Evolutionary conservation across 1,140 invertebrate species (phyloP).

Genomic region (Battus philenor): DNA sequence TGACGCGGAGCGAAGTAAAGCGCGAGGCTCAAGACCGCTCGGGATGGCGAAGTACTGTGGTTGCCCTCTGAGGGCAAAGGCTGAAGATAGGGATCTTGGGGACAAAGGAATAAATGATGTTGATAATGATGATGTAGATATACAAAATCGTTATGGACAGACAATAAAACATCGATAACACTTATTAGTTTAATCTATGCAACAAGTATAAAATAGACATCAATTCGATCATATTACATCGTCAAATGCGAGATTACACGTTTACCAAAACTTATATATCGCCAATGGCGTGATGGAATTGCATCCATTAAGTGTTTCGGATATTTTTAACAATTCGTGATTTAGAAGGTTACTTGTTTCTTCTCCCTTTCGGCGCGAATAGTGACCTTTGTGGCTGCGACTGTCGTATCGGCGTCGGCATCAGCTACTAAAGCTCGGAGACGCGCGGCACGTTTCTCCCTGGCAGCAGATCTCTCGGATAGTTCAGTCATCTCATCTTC

Average conservation of each 20-base stretch:
- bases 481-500: conserved; percentile 79
- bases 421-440: conserved; percentile 77
- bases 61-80: too few relatives aligned
- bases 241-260: conserved; percentile 58
- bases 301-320: too few relatives aligned
- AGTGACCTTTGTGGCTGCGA: conserved; percentile 49
- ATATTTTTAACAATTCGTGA: conserved; percentile 20
- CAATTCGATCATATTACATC: conserved; percentile 49
- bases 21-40: too few relatives aligned
- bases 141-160: conserved; percentile 31
- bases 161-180: conserved; percentile 55
- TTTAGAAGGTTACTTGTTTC: conserved; percentile 71
- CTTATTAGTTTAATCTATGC: conserved; percentile 57
- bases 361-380: conserved; percentile 61
- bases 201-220: conserved; percentile 61
- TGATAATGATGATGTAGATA: too few relatives aligned
- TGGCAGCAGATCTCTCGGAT: conserved; percentile 74
- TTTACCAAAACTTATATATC: conserved; percentile 51
- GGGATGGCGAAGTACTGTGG: too few relatives aligned
- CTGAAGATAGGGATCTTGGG: too few relatives aligned
- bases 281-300: conserved; percentile 3
- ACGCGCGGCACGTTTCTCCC: conserved; percentile 77
- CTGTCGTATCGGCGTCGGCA: conserved; percentile 51
- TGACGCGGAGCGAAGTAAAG: too few relatives aligned
- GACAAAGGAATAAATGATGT: too few relatives aligned